A percentile compares a stretch with the other conserved stretches of the same genome.
These are phyloP conservation scores for Troilus luridus DNA, from an alignment of 2,888 invertebrate genomes.

Conservation along the genomic window DNA sequence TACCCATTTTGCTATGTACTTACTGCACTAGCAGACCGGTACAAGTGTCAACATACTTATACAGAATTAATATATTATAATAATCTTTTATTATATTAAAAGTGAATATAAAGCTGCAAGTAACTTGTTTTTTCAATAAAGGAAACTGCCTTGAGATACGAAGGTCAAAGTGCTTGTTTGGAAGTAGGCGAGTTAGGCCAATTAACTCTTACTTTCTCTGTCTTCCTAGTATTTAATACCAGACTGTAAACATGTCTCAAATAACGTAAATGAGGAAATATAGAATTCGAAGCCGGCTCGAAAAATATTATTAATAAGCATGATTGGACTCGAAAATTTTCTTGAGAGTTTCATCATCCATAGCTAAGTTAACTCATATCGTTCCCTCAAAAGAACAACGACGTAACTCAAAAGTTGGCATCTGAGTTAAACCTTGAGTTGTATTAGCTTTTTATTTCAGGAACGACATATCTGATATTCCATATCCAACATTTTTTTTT, in stretches of 20 bases:
- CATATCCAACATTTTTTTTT: too few relatives aligned
- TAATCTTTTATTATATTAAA: not conserved
- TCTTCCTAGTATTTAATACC: not conserved
- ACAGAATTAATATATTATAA: too few relatives aligned
- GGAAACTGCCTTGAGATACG: constrained; percentile 25
- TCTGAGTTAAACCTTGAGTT: too few relatives aligned
- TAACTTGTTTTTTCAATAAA: constrained; percentile 15
- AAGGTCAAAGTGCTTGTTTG: constrained; percentile 40
- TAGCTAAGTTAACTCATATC: too few relatives aligned
- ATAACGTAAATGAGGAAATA: not conserved
- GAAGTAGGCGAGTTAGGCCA: constrained; percentile 1
- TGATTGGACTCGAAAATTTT: too few relatives aligned
- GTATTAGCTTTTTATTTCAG: too few relatives aligned
- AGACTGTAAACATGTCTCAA: not conserved
- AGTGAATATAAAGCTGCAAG: not conserved
- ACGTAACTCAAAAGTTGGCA: too few relatives aligned
- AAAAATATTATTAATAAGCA: not conserved
- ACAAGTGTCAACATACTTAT: too few relatives aligned
- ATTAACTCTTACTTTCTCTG: not conserved
- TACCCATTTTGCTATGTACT: not conserved
- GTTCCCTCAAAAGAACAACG: too few relatives aligned
- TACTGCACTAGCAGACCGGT: too few relatives aligned
- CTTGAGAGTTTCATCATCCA: too few relatives aligned
- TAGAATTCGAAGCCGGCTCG: not conserved
- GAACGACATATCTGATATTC: too few relatives aligned